Base-by-base conservation (phyloP, 2,888 invertebrate genomes). In the Drosophila lacicola region DNA sequence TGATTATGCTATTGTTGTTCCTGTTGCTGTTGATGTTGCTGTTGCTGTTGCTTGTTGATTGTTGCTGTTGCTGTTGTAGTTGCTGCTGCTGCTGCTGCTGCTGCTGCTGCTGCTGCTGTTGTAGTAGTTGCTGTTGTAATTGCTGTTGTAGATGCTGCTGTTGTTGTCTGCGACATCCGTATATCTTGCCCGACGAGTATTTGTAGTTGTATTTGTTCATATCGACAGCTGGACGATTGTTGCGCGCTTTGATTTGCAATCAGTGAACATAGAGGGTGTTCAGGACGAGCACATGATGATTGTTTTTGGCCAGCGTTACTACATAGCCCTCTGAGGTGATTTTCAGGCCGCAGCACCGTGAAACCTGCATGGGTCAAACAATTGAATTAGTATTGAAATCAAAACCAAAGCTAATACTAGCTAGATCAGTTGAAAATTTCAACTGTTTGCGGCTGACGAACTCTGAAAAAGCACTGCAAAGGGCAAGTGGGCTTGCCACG, bases 261-360 rank as follows among this genome's bases (percentile, higher is more conserved):
- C 96, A 97, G 94, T 96, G 95, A 94, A 97, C 97, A 94, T 97
- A 97, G 92, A 97, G 95, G 90, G 97, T 97, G 94, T 97, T 97
- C 93, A 98, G 95, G 93, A 99, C 97, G 93, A 99, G 95, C 91
- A 99, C 98, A 93, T 98, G 98, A 93, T 99, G 98, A 94, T 99
- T 99, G 94, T 98, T 99, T 94, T 99, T 99, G 92, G 98, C 98
- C 93, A 99, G 94, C 80, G 98, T 98, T 86, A 98, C 97, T 89
- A 98, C 97, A 93, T 97, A 98, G 84, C 98, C 98, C 93, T 98
- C 98, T 19, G 97, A 97, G 64, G 98, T 98, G 90, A 99, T 98
- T 94, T 98, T 98, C 91, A 99, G 94, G 76, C 98, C 98, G 93
- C 98, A 99, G 94, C 98, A 99, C 90, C 98, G 97, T 80, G 98